These are phyloP conservation scores for Syngnathus scovelli DNA, from an alignment of 2,113 vertebrate species.

Conservation along the genomic window DNA sequence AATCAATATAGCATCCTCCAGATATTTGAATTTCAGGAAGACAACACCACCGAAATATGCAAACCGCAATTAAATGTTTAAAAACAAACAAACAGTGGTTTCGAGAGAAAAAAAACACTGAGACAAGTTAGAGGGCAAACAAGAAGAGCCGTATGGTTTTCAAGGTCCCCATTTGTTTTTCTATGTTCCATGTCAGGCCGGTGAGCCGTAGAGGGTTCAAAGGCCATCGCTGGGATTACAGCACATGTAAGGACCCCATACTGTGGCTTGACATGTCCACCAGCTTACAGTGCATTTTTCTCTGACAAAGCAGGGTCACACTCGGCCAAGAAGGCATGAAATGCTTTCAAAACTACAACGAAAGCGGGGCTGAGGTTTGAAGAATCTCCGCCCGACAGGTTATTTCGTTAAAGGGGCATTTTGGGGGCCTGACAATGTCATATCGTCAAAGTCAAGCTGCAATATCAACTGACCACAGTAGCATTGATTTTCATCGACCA, in stretches of 20 bases:
- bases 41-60: conserved; percentile 20
- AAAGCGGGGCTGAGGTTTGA: conserved; percentile 43
- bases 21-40: conserved; percentile 46
- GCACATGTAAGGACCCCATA: conserved; percentile 67
- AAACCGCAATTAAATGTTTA: conserved; percentile 15
- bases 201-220: conserved; percentile 59
- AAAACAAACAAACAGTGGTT: conserved; percentile 27
- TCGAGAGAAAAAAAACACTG: conserved; percentile 21
- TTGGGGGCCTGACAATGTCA: conserved; percentile 30
- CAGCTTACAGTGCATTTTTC: conserved; percentile 71
- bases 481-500: not conserved
- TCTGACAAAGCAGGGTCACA: conserved; percentile 65
- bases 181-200: conserved; percentile 63
- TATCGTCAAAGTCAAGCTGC: conserved; percentile 31
- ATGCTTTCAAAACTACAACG: conserved; percentile 56
- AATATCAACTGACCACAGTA: conserved; percentile 31
- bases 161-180: conserved; percentile 74
- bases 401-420: conserved; percentile 26
- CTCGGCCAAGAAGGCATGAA: conserved; percentile 54
- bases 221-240: conserved; percentile 69
- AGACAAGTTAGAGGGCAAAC: conserved; percentile 62
- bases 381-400: conserved; percentile 40
- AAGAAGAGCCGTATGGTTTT: conserved; percentile 68
- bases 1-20: conserved; percentile 68
- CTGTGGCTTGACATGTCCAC: conserved; percentile 66